phyloP scores from a whole-genome alignment of 2,797 vertebrate species.

The Scolopax rusticola region DNA sequence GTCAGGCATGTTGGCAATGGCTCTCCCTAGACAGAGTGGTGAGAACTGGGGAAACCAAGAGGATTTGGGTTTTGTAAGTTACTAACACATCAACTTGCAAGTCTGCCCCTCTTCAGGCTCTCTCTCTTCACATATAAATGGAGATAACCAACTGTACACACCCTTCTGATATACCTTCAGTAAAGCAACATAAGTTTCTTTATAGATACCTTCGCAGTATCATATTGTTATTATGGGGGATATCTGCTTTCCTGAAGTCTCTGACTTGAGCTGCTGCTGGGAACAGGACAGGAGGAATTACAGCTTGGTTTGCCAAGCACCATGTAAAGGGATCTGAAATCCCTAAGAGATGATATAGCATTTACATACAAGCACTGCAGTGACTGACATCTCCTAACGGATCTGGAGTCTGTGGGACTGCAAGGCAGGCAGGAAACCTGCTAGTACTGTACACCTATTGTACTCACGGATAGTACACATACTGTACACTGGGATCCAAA shows the following conservation, averaged over 20 bases:
- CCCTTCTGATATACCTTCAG: not conserved
- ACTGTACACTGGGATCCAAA: conserved; percentile 67
- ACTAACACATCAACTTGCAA: not conserved
- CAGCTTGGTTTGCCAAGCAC: not conserved
- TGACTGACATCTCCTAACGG: conserved; percentile 21
- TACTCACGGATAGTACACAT: conserved; percentile 58
- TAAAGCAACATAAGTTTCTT: not conserved
- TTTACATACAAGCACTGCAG: conserved; percentile 51
- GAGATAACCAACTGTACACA: not conserved
- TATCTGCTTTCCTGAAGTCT: not conserved
- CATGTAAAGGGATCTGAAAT: not conserved
- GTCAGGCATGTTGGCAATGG: fast-evolving
- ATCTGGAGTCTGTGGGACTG: conserved; percentile 21
- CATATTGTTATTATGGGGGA: not conserved
- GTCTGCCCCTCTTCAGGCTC: not conserved
- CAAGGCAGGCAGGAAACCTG: conserved; percentile 59
- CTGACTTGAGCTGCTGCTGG: not conserved
- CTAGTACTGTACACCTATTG: conserved; percentile 72
- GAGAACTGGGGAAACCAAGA: not conserved
- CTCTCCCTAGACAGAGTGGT: not conserved
- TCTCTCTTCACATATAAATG: not conserved
- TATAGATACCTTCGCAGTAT: not conserved
- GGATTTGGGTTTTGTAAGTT: not conserved
- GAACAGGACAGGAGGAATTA: not conserved
- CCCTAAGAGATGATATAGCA: not conserved